A percentile compares a stretch with the other conserved stretches of the same genome.
These are phyloP conservation scores for Cyrtorhinus lividipennis DNA, from an alignment of 1,140 invertebrate genomes.

Conservation along the genomic window DNA sequence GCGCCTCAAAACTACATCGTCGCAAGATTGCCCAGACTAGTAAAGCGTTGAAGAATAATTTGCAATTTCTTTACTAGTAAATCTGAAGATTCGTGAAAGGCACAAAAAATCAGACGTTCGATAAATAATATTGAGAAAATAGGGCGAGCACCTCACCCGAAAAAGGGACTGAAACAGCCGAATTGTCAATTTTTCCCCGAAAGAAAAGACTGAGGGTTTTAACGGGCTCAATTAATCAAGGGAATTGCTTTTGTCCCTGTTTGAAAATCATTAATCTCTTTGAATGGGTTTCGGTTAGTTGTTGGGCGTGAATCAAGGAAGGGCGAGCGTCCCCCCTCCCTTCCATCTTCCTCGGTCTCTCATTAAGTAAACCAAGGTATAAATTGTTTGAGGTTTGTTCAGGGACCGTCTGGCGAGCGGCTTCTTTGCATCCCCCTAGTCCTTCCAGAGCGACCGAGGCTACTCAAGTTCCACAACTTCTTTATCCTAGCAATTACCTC, in stretches of 20 bases:
- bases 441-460: neutral
- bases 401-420: neutral
- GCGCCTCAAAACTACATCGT: no score
- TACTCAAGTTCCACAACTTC: neutral
- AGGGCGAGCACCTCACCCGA: no score
- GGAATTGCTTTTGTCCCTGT: constrained; percentile 9
- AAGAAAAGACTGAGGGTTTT: constrained; percentile 6
- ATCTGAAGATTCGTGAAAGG: no score
- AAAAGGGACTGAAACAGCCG: neutral
- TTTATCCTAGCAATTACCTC: neutral
- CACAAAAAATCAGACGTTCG: no score
- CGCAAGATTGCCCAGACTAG: no score
- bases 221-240: constrained; percentile 8
- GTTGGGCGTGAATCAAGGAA: constrained; percentile 5
- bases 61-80: no score
- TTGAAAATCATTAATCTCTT: constrained; percentile 10
- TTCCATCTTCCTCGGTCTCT: neutral
- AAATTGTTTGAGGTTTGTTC: constrained; percentile 10
- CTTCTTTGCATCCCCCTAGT: neutral
- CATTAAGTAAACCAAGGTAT: constrained; percentile 7
- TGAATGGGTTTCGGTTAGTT: constrained; percentile 6
- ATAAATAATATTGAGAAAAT: no score
- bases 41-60: no score
- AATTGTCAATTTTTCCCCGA: neutral
- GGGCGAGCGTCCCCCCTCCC: neutral